phyloP scores from a whole-genome alignment of 2,888 invertebrate genomes.

The Ophraella communa region DNA sequence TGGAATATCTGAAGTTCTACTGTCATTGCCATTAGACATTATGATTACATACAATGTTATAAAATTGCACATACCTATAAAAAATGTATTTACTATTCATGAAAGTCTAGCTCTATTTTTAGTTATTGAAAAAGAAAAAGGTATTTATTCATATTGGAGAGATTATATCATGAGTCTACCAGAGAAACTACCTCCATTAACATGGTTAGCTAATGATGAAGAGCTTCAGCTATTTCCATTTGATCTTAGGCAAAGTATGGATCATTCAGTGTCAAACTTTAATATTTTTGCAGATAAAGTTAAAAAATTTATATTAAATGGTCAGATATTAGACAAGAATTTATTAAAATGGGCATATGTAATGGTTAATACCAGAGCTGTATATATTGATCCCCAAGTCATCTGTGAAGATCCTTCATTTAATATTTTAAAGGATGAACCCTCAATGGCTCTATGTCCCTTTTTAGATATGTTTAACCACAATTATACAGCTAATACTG shows the following conservation, averaged over 20 bases:
- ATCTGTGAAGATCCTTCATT: slow-evolving; percentile 47
- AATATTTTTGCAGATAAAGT: slow-evolving; percentile 57
- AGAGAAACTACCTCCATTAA: slow-evolving; percentile 66
- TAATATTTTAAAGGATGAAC: slow-evolving; percentile 63
- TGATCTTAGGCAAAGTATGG: slow-evolving; percentile 63
- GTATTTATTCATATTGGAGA: slow-evolving; percentile 64
- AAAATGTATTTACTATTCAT: slow-evolving; percentile 67
- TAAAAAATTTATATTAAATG: slow-evolving; percentile 60
- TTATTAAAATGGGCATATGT: slow-evolving; percentile 82
- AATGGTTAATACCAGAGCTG: slow-evolving; percentile 84
- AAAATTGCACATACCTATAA: slow-evolving; percentile 18
- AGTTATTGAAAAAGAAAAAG: slow-evolving; percentile 69
- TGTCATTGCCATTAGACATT: slow-evolving; percentile 67
- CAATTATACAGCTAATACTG: slow-evolving; percentile 67
- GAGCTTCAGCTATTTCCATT: slow-evolving; percentile 66
- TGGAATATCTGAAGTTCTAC: slow-evolving; percentile 65
- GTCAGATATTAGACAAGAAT: slow-evolving; percentile 62
- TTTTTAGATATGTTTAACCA: slow-evolving; percentile 92
- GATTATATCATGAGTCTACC: slow-evolving; percentile 77
- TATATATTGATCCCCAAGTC: slow-evolving; percentile 71
- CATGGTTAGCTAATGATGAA: slow-evolving; percentile 69
- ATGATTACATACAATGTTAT: slow-evolving; percentile 61
- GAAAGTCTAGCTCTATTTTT: slow-evolving; percentile 78
- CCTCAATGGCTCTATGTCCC: slow-evolving; percentile 80
- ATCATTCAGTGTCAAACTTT: slow-evolving; percentile 63